Conservation (phyloP, 2,888 invertebrate genomes). For the Ptycholaimellus sp. region DNA sequence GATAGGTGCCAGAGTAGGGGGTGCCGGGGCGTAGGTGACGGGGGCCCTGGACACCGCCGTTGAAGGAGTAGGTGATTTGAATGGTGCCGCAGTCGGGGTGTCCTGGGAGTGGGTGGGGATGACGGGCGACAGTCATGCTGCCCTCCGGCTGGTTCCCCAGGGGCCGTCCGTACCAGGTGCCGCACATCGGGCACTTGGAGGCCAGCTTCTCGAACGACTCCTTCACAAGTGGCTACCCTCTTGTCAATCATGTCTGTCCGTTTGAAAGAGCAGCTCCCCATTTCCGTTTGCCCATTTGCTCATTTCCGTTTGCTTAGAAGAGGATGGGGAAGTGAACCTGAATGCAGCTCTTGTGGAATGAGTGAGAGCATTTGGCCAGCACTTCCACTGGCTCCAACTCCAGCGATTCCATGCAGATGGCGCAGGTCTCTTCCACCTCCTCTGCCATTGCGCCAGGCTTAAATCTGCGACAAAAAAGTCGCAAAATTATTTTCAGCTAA, state of each 20-base stretch:
- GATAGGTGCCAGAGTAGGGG: conserved; percentile 11
- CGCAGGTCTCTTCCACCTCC: not conserved
- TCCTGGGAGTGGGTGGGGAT: too few species aligned
- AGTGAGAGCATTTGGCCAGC: conserved; percentile 4
- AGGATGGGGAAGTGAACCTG: not conserved
- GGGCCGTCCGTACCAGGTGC: conserved; percentile 14
- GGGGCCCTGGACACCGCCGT: not conserved
- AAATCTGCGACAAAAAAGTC: too few species aligned
- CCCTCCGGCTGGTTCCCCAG: conserved; percentile 18
- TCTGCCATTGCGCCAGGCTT: too few species aligned
- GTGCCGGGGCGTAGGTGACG: conserved; percentile 13
- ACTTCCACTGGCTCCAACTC: not conserved
- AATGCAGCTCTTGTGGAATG: conserved; percentile 2
- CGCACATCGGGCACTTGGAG: conserved; percentile 21
- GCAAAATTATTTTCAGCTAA: too few species aligned
- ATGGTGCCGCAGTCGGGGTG: not conserved
- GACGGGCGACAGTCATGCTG: conserved; percentile 14
- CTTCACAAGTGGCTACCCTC: too few species aligned
- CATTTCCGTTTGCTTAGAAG: too few species aligned
- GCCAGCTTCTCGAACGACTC: conserved; percentile 1
- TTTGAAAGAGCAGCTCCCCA: too few species aligned
- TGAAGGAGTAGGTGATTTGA: not conserved
- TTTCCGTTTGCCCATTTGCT: too few species aligned
- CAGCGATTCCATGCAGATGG: not conserved
- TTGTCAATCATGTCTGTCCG: too few species aligned